Percentiles rank a stretch among this genome's conserved stretches.
Evolutionary conservation across 2,888 invertebrate genomes (phyloP).

Genomic region (Mimas tiliae): DNA sequence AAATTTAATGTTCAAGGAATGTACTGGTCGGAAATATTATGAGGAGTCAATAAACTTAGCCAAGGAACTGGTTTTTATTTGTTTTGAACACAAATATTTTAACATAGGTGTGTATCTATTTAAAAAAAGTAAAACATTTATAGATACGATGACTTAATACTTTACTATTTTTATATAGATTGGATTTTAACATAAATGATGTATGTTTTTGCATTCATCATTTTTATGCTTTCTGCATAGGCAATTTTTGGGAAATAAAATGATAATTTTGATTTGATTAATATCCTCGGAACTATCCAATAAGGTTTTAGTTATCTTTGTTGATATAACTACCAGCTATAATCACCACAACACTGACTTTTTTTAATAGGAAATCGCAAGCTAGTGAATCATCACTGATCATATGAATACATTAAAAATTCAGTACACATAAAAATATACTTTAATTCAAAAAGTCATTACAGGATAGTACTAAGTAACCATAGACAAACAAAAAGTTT

Average conservation of each 20-base stretch:
- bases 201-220: neutral
- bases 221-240: neutral
- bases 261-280: too few species aligned
- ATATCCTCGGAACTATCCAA: too few species aligned
- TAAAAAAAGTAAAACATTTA: neutral
- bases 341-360: too few species aligned
- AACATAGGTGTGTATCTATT: slow-evolving; percentile 50
- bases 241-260: neutral
- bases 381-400: too few species aligned
- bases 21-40: slow-evolving; percentile 62
- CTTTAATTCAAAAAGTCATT: neutral
- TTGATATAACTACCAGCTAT: too few species aligned
- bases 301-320: too few species aligned
- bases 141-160: neutral
- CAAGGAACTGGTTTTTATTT: slow-evolving; percentile 74
- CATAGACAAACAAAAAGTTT: neutral
- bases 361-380: too few species aligned
- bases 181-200: neutral
- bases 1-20: slow-evolving; percentile 54
- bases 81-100: slow-evolving; percentile 77
- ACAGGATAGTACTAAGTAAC: neutral
- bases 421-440: neutral
- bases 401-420: too few species aligned
- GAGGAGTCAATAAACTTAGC: slow-evolving; percentile 79
- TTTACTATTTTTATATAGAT: neutral